Percentiles rank a stretch among this genome's conserved stretches.
phyloP scores from a whole-genome alignment of 2,888 invertebrate species.

The Tinea pellionella region DNA sequence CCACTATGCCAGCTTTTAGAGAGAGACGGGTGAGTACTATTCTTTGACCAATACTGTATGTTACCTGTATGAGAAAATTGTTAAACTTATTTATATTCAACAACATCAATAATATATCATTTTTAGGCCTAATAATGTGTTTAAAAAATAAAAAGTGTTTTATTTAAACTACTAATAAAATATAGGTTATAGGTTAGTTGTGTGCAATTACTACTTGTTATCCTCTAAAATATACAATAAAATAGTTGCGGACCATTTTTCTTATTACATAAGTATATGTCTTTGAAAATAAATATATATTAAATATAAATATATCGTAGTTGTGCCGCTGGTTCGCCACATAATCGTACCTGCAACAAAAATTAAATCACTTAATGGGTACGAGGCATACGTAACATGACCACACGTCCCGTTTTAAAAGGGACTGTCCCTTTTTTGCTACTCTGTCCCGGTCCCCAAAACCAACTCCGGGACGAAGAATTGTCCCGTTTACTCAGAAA shows the following conservation, averaged over 20 bases:
- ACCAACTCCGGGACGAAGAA: no score
- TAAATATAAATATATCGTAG: not conserved
- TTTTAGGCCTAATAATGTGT: not conserved
- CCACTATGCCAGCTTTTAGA: no score
- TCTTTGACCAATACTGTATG: not conserved
- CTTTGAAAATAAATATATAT: not conserved
- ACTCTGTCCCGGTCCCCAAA: no score
- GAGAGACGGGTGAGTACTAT: no score
- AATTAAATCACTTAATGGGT: not conserved
- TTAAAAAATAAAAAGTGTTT: not conserved
- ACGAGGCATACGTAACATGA: no score
- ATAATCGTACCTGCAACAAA: not conserved
- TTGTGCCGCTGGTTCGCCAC: not conserved
- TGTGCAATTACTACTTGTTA: not conserved
- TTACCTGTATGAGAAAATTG: slow-evolving; percentile 6
- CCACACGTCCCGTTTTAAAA: no score
- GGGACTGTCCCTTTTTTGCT: no score
- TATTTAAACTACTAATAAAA: not conserved
- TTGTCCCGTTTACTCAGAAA: no score
- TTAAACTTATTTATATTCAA: not conserved
- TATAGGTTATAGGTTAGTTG: not conserved
- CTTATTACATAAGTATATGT: not conserved
- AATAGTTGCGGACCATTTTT: not conserved
- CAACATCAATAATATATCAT: not conserved
- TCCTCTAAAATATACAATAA: not conserved